Evolutionary conservation across 2,797 vertebrate genomes (phyloP).

Genomic region (Erpetoichthys calabaricus): DNA sequence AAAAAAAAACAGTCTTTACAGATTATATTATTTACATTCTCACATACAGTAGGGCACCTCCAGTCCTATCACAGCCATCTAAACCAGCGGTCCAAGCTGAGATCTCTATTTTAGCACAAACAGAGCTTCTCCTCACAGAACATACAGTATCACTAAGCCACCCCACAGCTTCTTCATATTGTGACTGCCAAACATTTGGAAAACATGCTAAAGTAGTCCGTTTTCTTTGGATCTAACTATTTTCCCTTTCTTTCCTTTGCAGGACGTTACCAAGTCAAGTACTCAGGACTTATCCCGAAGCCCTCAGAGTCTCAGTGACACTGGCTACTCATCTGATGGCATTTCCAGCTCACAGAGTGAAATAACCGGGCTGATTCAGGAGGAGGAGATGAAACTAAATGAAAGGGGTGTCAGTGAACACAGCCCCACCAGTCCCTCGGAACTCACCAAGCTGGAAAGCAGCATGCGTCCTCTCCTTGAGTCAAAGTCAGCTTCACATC

Average conservation of each 20-base stretch:
- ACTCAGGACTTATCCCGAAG: conserved; percentile 85
- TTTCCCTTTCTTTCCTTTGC: conserved; percentile 21
- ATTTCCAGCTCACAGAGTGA: conserved; percentile 92
- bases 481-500: conserved; percentile 44
- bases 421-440: conserved; percentile 72
- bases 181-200: no score
- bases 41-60: no score
- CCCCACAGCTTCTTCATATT: no score
- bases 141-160: no score
- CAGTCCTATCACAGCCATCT: no score
- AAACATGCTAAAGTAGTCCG: no score
- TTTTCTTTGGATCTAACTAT: no score
- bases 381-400: conserved; percentile 79
- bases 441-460: conserved; percentile 85
- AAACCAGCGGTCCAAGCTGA: no score
- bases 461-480: conserved; percentile 78
- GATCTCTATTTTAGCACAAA: no score
- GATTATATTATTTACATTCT: no score
- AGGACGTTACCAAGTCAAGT: conserved; percentile 87
- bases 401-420: conserved; percentile 61
- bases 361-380: conserved; percentile 78
- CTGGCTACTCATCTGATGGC: conserved; percentile 93
- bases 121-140: no score
- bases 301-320: conserved; percentile 94
- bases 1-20: no score